These are phyloP conservation scores for Lepus townsendii DNA, from an alignment of 2,797 vertebrate genomes.

Conservation along the genomic window DNA sequence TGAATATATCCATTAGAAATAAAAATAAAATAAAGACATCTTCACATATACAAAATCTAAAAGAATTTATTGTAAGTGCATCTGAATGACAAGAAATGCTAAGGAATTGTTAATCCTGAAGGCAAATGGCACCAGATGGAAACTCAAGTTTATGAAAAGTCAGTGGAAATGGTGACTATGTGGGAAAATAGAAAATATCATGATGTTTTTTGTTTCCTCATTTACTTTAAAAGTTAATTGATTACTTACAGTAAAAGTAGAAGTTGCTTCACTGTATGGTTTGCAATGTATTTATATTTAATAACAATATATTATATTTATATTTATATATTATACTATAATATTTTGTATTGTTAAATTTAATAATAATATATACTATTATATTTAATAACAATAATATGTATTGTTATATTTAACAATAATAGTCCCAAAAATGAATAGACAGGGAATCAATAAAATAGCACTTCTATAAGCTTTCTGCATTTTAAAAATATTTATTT, in stretches of 20 bases:
- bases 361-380: no score
- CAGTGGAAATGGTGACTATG: slow-evolving; percentile 16
- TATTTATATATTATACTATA: no score
- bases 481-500: not conserved
- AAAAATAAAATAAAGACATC: slow-evolving; percentile 31
- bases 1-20: slow-evolving; percentile 25
- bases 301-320: no score
- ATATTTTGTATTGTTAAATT: no score
- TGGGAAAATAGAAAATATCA: slow-evolving; percentile 22
- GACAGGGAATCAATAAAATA: not conserved
- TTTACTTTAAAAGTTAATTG: slow-evolving; percentile 1
- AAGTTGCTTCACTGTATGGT: not conserved
- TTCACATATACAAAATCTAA: not conserved
- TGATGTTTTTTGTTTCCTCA: not conserved
- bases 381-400: no score
- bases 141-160: slow-evolving; percentile 12
- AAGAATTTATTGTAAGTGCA: not conserved
- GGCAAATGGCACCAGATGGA: not conserved
- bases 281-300: not conserved
- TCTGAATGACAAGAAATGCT: not conserved
- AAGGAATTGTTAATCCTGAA: slow-evolving; percentile 30
- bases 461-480: not conserved
- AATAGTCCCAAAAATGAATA: not conserved
- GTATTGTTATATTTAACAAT: no score
- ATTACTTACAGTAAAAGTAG: not conserved